Base-by-base conservation (phyloP, 2,888 invertebrate species). In the Eristalis tenax region DNA sequence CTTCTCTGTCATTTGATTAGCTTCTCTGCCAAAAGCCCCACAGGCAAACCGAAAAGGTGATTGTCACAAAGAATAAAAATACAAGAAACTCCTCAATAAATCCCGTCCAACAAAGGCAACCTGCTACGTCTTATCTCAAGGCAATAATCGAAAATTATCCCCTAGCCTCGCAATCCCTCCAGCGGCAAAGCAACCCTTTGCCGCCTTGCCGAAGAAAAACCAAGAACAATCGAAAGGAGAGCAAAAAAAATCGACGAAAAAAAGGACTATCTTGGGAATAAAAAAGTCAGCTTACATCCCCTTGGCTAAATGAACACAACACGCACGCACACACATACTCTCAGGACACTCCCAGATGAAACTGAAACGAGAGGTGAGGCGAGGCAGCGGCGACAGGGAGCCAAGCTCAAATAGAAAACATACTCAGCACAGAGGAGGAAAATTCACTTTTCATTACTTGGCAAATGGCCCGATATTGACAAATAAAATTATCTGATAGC, bases 371-470 rank as follows among this genome's bases (percentile, higher is more conserved):
- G 35, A 38, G 23, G 38, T 23, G 50, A 28, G 23, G 61, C 5
- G 40, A 56, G 63, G 38, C 69, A 35, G 10, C 18, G 63, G 13
- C 15, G 18, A 18, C 26, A 40, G 63, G 43, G 59, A 75, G 32
- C 18, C 50, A 59, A 65, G 18, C 68, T 74, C 64, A 78, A 86
- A 83, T 78, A 86, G 77, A 74, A 80, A 87, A 83, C 70, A 79
- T 65, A 76, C 79, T 80, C 83, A 75, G 86, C 50, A 68, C 71
- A 83, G 79, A 76, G 79, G 83, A 83, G 66, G 83, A 81, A 88
- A 81, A 88, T 88, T 88, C 88, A 88, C 88, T 84, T 88, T 88
- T 88, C 84, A 88, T 88, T 88, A 88, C 88, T 88, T 88, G 88
- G 88, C 88, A 83, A 88, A 84, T 88, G 84, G 88, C 88, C 88